Conservation (phyloP, 2,888 invertebrate species). For the Sycophila texana region DNA sequence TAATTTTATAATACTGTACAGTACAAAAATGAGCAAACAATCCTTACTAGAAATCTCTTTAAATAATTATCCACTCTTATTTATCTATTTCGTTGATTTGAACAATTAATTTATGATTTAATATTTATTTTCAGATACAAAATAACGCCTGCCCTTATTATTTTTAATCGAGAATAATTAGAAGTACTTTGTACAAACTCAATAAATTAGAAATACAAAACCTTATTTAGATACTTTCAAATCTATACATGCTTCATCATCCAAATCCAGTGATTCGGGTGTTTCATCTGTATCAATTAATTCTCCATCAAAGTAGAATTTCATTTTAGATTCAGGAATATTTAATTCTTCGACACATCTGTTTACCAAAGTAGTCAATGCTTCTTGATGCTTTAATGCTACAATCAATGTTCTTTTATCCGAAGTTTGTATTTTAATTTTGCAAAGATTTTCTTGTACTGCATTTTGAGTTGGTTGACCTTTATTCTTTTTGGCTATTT, state of each 20-base stretch:
- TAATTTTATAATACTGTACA: neutral
- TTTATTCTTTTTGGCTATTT: conserved; percentile 46
- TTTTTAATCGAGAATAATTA: neutral
- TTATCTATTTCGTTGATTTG: no score
- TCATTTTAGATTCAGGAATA: conserved; percentile 63
- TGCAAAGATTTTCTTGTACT: conserved; percentile 58
- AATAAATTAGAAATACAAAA: neutral
- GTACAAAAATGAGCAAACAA: no score
- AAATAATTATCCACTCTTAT: no score
- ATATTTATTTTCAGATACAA: no score
- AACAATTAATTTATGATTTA: no score
- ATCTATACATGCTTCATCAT: conserved; percentile 70
- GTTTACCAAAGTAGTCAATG: conserved; percentile 60
- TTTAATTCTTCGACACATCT: conserved; percentile 63
- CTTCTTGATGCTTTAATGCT: conserved; percentile 61
- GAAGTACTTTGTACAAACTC: neutral
- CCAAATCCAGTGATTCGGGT: conserved; percentile 68
- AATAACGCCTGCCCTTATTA: neutral
- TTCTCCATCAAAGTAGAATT: conserved; percentile 71
- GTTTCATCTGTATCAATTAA: conserved; percentile 64
- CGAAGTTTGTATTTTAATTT: conserved; percentile 68
- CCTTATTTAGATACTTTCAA: conserved; percentile 58
- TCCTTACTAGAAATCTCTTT: neutral
- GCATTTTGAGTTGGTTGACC: conserved; percentile 4
- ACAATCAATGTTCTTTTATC: conserved; percentile 62